phyloP scores from a whole-genome alignment of 2,113 vertebrate genomes.

The Thinocorus orbignyianus region DNA sequence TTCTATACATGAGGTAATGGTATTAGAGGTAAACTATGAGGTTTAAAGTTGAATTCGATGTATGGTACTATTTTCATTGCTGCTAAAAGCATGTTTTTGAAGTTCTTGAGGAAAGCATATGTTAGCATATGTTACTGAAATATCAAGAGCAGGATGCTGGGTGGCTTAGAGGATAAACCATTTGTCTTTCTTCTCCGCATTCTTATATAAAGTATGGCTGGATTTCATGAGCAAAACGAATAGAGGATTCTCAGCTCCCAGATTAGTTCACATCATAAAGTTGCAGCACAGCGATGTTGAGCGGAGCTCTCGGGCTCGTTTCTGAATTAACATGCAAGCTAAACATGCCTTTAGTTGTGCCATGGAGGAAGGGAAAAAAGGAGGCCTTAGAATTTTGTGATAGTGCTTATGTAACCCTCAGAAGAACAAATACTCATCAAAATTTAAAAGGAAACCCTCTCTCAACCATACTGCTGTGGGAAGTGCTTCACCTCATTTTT shows the following conservation, averaged over 20 bases:
- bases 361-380: not conserved
- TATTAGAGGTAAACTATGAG: conserved; percentile 78
- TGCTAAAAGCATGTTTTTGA: conserved; percentile 77
- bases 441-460: conserved; percentile 52
- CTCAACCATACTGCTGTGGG: not conserved
- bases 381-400: not conserved
- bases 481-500: not conserved
- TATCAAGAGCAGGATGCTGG: conserved; percentile 74
- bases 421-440: conserved; percentile 64
- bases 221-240: conserved; percentile 7
- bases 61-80: conserved; percentile 78
- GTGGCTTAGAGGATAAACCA: conserved; percentile 69
- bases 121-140: conserved; percentile 80
- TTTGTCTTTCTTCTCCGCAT: conserved; percentile 73
- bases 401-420: not conserved
- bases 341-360: not conserved
- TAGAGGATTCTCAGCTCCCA: conserved; percentile 12
- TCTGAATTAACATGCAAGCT: conserved; percentile 6
- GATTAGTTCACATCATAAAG: not conserved
- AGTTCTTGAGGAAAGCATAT: conserved; percentile 78
- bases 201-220: conserved; percentile 55
- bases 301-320: not conserved
- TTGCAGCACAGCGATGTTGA: not conserved
- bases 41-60: conserved; percentile 74
- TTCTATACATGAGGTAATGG: conserved; percentile 83